phyloP scores from a whole-genome alignment of 2,888 invertebrate species.

The Agrotis exclamationis region DNA sequence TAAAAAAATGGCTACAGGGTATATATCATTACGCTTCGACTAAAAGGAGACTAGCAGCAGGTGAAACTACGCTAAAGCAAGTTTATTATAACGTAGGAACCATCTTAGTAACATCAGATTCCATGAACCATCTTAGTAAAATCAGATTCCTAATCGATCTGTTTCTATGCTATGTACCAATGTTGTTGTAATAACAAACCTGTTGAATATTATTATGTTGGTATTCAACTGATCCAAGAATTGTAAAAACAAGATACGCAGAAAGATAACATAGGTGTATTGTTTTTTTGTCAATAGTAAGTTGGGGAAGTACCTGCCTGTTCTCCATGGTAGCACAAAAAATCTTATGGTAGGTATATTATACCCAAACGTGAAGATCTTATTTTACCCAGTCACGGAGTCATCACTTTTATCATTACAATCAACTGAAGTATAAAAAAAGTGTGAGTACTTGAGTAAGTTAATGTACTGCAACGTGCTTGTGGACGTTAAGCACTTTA shows the following conservation, averaged over 20 bases:
- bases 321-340: constrained; percentile 12
- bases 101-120: too few relatives aligned
- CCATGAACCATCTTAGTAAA: background rate
- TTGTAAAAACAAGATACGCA: constrained; percentile 1
- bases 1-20: too few relatives aligned
- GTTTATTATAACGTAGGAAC: background rate
- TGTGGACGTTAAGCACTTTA: too few relatives aligned
- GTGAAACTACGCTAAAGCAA: too few relatives aligned
- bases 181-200: too few relatives aligned
- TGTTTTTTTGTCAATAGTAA: constrained; percentile 5
- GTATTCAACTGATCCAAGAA: background rate
- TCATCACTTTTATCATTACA: background rate
- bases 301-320: constrained; percentile 21
- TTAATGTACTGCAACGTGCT: background rate
- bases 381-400: background rate
- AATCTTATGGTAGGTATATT: constrained; percentile 1
- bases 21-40: too few relatives aligned
- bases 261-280: background rate
- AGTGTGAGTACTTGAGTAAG: background rate
- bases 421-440: background rate
- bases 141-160: background rate
- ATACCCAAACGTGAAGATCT: background rate
- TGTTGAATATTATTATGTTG: background rate
- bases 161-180: too few relatives aligned
- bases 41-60: too few relatives aligned